Evolutionary conservation across 2,113 vertebrate species (phyloP), one percentile per base, ranked within the genome.

Genomic region (Triplophysa rosa): DNA sequence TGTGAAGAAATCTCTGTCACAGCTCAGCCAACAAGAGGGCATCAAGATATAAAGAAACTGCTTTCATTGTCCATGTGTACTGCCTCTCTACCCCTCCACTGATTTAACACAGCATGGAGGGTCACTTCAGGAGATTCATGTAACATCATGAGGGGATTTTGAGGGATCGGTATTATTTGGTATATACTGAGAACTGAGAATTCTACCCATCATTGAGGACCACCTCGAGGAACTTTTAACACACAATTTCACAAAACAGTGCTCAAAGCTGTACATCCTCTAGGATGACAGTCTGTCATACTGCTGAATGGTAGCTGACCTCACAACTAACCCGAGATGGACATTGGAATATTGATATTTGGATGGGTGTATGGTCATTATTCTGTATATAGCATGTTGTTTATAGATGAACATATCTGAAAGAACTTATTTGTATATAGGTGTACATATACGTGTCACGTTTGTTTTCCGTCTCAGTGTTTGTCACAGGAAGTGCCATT

Each of bases 1-100:
- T 54, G 95, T 95, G 80, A 95, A 95, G 92, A 95, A 95, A 88
- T 95, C 95, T 0, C 82, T 95, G 49, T 95, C 95, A 0, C 94
- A 95, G 9, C 93, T 95, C 65, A 94, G 93, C 84, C 94, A 95
- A 59, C 94, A 95, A 87, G 95, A 95, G 90, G 95, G 95, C 84
- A 95, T 95, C 89, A 95, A 95, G 91, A 95, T 95, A 93, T 95
- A 89, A 86, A 59, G 78, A 81, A 82, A n/a, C 33, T n/a, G 12
- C n/a, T 37, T n/a, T 12, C 24, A 37, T 47, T 74, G 56, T 74
- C 17, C 17, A 5, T 9, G 17, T 58, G 24, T 26, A 63, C 58
- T 45, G 58, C 71, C 71, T 47, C 8, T 70, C 49, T 45, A n/a
- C 47, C 13, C 19, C 71, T 62, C 16, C 37, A 24, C 33, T 11